phyloP scores from a whole-genome alignment of 2,797 vertebrate species.

The Anabacerthia variegaticeps region DNA sequence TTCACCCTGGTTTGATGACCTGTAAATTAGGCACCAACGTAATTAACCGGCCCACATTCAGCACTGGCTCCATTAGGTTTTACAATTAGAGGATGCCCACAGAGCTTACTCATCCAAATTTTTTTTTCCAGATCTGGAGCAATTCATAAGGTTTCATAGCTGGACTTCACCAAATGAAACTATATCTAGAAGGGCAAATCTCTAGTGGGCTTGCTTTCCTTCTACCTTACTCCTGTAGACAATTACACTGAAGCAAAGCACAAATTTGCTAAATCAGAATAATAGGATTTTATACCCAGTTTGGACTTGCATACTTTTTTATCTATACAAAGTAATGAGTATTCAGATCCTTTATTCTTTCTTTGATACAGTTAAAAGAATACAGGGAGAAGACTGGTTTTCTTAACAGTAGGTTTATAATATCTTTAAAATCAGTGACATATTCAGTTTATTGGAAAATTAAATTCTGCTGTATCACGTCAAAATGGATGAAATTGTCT shows the following conservation, averaged over 20 bases:
- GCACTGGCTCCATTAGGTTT: neutral
- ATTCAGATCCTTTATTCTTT: neutral
- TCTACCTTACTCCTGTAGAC: neutral
- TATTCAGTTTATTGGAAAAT: neutral
- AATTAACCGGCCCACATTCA: slow-evolving; percentile 3
- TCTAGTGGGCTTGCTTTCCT: neutral
- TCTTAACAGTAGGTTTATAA: neutral
- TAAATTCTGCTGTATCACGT: neutral
- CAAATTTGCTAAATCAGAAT: neutral
- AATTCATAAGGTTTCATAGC: neutral
- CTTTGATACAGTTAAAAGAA: neutral
- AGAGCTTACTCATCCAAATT: neutral
- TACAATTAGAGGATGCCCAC: neutral
- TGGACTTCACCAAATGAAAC: neutral
- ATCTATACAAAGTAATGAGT: neutral
- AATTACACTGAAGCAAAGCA: neutral
- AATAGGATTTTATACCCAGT: neutral
- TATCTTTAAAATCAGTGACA: neutral
- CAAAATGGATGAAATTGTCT: neutral
- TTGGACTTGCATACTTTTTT: neutral
- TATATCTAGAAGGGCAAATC: neutral
- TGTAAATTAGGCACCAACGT: slow-evolving; percentile 27
- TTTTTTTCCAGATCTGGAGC: neutral
- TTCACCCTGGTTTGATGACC: slow-evolving; percentile 7
- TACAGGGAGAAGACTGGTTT: neutral